These are phyloP conservation scores for Triplophysa bombifrons DNA, from an alignment of 2,797 vertebrate species.

Conservation along the genomic window DNA sequence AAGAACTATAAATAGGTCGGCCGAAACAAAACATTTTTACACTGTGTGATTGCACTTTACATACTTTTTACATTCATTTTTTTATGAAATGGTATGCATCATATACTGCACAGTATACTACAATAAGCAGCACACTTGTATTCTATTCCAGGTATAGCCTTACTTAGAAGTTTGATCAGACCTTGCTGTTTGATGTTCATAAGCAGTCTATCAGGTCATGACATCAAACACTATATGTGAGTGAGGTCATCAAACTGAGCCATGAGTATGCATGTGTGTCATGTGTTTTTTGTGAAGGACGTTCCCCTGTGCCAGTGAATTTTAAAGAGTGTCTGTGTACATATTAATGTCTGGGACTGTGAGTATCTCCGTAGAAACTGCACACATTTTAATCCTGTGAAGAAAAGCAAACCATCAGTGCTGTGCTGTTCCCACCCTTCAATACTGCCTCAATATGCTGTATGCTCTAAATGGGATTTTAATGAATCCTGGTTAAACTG, in stretches of 20 bases:
- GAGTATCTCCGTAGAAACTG: conserved; percentile 17
- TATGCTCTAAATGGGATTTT: conserved; percentile 47
- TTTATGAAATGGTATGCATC: not conserved
- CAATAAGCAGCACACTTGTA: not conserved
- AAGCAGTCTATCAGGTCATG: conserved; percentile 13
- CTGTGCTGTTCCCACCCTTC: conserved; percentile 61
- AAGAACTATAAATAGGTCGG: no score
- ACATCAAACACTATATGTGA: conserved; percentile 35
- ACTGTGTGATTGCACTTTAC: not conserved
- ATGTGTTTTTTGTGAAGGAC: not conserved
- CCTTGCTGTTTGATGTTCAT: conserved; percentile 16
- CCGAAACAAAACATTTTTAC: no score
- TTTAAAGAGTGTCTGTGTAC: conserved; percentile 19
- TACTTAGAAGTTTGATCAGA: conserved; percentile 6
- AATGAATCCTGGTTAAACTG: conserved; percentile 60
- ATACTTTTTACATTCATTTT: not conserved
- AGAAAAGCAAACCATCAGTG: conserved; percentile 54
- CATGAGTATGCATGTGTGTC: conserved; percentile 6
- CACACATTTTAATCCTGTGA: conserved; percentile 46
- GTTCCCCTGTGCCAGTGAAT: conserved; percentile 20
- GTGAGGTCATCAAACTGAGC: conserved; percentile 42
- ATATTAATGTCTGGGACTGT: conserved; percentile 3
- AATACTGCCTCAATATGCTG: conserved; percentile 65
- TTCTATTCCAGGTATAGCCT: not conserved
- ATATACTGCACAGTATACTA: not conserved